Evolutionary conservation across 1,140 invertebrate genomes (phyloP).

Genomic region (Aphaenogaster ashmeadi): DNA sequence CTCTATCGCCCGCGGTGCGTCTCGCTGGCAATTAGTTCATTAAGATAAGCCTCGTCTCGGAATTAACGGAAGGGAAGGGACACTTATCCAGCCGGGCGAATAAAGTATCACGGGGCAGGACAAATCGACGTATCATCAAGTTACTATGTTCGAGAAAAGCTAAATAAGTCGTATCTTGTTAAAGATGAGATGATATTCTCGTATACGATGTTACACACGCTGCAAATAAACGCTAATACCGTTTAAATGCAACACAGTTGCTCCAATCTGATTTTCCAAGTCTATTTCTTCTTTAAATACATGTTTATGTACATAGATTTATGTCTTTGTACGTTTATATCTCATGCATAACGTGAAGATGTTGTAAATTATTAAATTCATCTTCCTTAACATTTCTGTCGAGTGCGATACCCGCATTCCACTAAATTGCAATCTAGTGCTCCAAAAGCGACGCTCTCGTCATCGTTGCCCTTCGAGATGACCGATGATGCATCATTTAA

Average conservation of each 20-base stretch:
- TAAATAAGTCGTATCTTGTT: slow-evolving; percentile 5
- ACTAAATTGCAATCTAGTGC: slow-evolving; percentile 21
- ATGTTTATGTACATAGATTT: not conserved
- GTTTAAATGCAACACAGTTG: not conserved
- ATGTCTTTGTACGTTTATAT: not conserved
- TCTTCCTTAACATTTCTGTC: slow-evolving; percentile 6
- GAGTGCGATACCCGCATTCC: slow-evolving; percentile 37
- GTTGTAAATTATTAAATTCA: not conserved
- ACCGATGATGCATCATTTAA: slow-evolving; percentile 55
- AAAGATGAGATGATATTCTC: not conserved
- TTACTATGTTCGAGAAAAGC: not conserved
- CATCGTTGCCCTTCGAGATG: slow-evolving; percentile 38
- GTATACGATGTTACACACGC: not conserved
- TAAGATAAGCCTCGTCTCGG: slow-evolving; percentile 4
- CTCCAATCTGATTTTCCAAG: not conserved
- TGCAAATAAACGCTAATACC: not conserved
- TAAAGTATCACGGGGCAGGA: not conserved
- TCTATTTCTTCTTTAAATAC: not conserved
- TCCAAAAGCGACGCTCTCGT: slow-evolving; percentile 38
- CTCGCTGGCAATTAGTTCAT: slow-evolving; percentile 24
- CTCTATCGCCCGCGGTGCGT: slow-evolving; percentile 28
- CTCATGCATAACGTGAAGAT: not conserved
- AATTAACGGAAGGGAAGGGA: slow-evolving; percentile 14
- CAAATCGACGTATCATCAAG: not conserved
- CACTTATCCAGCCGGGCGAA: not conserved